phyloP scores from a whole-genome alignment of 2,797 vertebrate genomes.

The Phyllotis vaccarum region DNA sequence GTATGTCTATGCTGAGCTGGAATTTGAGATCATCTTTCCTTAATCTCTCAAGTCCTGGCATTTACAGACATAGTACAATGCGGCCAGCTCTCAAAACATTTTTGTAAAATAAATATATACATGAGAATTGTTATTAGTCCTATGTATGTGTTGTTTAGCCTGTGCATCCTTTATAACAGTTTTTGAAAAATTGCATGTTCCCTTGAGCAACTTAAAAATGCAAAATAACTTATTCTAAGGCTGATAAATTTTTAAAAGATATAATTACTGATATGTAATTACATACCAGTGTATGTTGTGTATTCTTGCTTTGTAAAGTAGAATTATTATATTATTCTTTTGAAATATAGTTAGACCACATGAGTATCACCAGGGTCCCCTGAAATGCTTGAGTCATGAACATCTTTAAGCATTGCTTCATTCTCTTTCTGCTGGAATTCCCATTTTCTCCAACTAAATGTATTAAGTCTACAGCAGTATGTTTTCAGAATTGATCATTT shows the following conservation, averaged over 20 bases:
- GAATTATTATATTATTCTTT: background rate
- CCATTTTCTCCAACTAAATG: background rate
- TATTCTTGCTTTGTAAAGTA: constrained; percentile 27
- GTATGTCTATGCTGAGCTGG: background rate
- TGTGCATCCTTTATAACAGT: background rate
- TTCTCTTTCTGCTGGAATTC: background rate
- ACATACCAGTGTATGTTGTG: background rate
- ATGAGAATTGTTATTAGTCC: background rate
- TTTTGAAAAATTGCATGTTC: constrained; percentile 20
- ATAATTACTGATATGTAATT: background rate
- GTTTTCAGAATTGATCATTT: constrained; percentile 18
- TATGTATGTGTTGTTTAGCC: background rate
- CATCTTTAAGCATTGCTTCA: background rate
- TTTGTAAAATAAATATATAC: background rate
- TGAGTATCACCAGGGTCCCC: background rate
- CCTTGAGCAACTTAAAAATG: constrained; percentile 7
- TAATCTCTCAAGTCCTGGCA: background rate
- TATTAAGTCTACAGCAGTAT: background rate
- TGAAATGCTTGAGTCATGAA: background rate
- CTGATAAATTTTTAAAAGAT: background rate
- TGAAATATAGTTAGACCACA: background rate
- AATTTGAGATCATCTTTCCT: background rate
- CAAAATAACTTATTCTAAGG: background rate
- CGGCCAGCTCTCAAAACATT: background rate
- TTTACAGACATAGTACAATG: background rate